A percentile compares a stretch with the other conserved stretches of the same genome.
Evolutionary conservation across 2,797 vertebrate genomes (phyloP).

Genomic region (Austrolebias charrua): DNA sequence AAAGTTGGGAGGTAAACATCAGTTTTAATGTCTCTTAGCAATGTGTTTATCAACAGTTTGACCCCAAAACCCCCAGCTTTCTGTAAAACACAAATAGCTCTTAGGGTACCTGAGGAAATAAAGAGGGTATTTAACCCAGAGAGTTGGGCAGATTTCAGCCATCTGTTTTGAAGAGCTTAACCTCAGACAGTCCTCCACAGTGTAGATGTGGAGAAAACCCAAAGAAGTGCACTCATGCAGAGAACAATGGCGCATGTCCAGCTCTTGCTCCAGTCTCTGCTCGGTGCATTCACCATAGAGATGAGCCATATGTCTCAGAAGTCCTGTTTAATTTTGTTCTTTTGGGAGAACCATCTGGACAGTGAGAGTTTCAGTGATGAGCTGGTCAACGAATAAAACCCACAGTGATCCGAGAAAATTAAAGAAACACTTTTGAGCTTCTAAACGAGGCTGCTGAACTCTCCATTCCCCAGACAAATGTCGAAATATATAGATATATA

Average conservation of each 20-base stretch:
- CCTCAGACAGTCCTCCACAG: conserved; percentile 52
- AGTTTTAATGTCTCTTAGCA: conserved; percentile 60
- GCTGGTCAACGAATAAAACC: conserved; percentile 11
- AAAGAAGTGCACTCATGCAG: conserved; percentile 51
- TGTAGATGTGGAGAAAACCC: conserved; percentile 55
- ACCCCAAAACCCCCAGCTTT: conserved; percentile 54
- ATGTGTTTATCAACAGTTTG: conserved; percentile 60
- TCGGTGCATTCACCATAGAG: conserved; percentile 43
- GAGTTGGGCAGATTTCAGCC: conserved; percentile 73
- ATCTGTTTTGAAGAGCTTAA: conserved; percentile 79
- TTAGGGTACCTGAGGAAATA: conserved; percentile 75
- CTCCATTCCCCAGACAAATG: not conserved
- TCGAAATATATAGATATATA: not conserved
- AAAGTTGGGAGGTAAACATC: conserved; percentile 48
- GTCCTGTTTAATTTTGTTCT: conserved; percentile 42
- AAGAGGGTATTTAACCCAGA: conserved; percentile 72
- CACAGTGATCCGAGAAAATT: conserved; percentile 17
- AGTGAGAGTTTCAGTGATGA: conserved; percentile 34
- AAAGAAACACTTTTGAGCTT: conserved; percentile 3
- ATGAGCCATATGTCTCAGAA: conserved; percentile 64
- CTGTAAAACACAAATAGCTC: conserved; percentile 67
- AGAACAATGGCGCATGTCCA: conserved; percentile 51
- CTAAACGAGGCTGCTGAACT: conserved; percentile 1
- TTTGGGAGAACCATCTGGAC: conserved; percentile 46
- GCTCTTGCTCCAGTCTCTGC: conserved; percentile 45